Conservation (phyloP, 2,888 invertebrate genomes). For the Cistogaster globosa region DNA sequence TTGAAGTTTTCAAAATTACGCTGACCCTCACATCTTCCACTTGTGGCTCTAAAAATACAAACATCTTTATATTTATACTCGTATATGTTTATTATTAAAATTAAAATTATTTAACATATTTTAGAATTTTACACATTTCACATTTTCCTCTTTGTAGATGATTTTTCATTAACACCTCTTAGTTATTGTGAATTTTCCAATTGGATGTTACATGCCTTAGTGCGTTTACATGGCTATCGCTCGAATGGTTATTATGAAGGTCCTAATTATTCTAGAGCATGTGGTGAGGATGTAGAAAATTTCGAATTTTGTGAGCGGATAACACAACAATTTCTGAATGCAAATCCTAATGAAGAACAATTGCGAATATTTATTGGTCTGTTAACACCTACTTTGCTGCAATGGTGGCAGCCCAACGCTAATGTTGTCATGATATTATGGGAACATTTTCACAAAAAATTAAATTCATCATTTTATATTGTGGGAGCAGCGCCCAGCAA, state of each 20-base stretch:
- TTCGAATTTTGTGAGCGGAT: slow-evolving; percentile 83
- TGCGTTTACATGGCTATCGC: slow-evolving; percentile 82
- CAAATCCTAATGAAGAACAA: slow-evolving; percentile 83
- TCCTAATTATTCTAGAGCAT: slow-evolving; percentile 49
- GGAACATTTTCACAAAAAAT: slow-evolving; percentile 85
- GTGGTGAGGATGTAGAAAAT: slow-evolving; percentile 79
- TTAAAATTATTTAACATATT: too few relatives aligned
- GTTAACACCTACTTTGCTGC: slow-evolving; percentile 82
- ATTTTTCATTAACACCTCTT: slow-evolving; percentile 72
- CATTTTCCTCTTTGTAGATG: slow-evolving; percentile 67
- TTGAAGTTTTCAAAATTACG: too few relatives aligned
- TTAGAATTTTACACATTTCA: too few relatives aligned
- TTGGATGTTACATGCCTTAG: slow-evolving; percentile 84
- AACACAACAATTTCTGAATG: slow-evolving; percentile 83
- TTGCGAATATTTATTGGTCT: slow-evolving; percentile 83
- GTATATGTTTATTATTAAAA: too few relatives aligned
- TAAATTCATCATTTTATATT: slow-evolving; percentile 84
- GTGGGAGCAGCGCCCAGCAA: slow-evolving; percentile 83
- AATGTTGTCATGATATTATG: slow-evolving; percentile 84
- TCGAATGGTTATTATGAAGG: slow-evolving; percentile 77
- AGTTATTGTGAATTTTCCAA: slow-evolving; percentile 79
- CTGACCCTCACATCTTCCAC: too few relatives aligned
- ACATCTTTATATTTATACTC: too few relatives aligned
- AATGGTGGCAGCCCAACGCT: slow-evolving; percentile 84
- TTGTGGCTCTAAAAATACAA: too few relatives aligned